Percentiles rank a stretch among this genome's conserved stretches.
Evolutionary conservation across 2,113 vertebrate species (phyloP).

Genomic region (Bubo bubo): DNA sequence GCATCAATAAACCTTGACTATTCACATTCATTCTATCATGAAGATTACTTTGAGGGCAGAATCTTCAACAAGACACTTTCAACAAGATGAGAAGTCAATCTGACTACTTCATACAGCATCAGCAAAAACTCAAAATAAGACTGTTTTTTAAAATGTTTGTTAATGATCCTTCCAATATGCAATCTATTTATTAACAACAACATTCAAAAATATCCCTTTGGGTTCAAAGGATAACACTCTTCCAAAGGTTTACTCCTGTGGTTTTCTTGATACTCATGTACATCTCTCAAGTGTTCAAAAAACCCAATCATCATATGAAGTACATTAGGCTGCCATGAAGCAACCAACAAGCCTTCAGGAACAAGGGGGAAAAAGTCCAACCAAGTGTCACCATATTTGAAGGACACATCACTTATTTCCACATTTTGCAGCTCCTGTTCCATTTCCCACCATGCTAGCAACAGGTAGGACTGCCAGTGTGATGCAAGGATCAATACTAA

Average conservation of each 20-base stretch:
- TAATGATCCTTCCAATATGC: not conserved
- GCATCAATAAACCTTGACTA: not conserved
- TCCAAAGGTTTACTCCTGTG: not conserved
- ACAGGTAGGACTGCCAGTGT: not conserved
- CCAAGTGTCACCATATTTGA: not conserved
- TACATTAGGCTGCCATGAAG: not conserved
- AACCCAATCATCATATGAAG: not conserved
- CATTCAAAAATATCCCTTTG: not conserved
- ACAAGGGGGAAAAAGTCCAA: fast-evolving
- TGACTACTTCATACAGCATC: not conserved
- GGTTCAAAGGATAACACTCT: not conserved
- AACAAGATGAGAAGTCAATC: not conserved
- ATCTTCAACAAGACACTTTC: not conserved
- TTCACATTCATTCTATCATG: not conserved
- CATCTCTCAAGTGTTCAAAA: not conserved
- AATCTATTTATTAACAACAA: not conserved
- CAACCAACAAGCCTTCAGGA: not conserved
- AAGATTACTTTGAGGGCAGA: not conserved
- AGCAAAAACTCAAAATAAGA: not conserved
- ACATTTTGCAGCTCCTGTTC: not conserved
- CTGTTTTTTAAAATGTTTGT: not conserved
- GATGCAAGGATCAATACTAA: not conserved
- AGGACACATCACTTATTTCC: not conserved
- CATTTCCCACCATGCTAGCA: not conserved
- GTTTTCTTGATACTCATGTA: not conserved